These are phyloP conservation scores for Archips xylosteana DNA, from an alignment of 2,888 invertebrate species.

Conservation along the genomic window DNA sequence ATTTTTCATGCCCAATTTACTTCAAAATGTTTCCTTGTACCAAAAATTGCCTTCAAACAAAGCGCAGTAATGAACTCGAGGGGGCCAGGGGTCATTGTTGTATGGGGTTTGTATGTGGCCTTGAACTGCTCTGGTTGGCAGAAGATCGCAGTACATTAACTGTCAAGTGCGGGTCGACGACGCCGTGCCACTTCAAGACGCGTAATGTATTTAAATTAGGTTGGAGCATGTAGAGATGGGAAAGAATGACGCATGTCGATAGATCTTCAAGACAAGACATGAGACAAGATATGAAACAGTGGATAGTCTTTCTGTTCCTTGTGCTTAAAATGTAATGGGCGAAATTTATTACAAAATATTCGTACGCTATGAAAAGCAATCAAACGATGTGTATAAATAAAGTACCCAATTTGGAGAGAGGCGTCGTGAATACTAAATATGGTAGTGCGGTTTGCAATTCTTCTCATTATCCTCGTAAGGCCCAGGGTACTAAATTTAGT, in stretches of 20 bases:
- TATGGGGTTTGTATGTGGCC: not conserved
- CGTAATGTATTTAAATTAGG: conserved; percentile 68
- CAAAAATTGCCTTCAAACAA: conserved; percentile 36
- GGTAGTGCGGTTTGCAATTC: not conserved
- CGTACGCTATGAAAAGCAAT: not conserved
- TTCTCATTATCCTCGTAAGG: not conserved
- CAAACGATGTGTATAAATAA: not conserved
- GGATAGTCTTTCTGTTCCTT: no score
- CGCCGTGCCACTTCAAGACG: conserved; percentile 50
- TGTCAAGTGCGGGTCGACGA: conserved; percentile 41
- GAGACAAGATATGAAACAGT: no score
- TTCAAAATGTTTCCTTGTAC: conserved; percentile 27
- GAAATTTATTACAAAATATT: not conserved
- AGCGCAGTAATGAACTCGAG: conserved; percentile 33
- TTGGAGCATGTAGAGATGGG: conserved; percentile 47
- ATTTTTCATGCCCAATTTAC: conserved; percentile 38
- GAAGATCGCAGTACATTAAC: conserved; percentile 42
- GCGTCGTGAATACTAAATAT: not conserved
- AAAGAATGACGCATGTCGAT: conserved; percentile 9
- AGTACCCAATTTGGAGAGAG: not conserved
- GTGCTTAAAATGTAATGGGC: no score
- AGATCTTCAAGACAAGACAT: not conserved
- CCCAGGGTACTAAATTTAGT: no score
- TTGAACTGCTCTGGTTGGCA: conserved; percentile 17
- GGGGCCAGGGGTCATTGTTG: conserved; percentile 10